Evolutionary conservation across 2,888 invertebrate species (phyloP).

Genomic region (Zhengitettix transpicula): DNA sequence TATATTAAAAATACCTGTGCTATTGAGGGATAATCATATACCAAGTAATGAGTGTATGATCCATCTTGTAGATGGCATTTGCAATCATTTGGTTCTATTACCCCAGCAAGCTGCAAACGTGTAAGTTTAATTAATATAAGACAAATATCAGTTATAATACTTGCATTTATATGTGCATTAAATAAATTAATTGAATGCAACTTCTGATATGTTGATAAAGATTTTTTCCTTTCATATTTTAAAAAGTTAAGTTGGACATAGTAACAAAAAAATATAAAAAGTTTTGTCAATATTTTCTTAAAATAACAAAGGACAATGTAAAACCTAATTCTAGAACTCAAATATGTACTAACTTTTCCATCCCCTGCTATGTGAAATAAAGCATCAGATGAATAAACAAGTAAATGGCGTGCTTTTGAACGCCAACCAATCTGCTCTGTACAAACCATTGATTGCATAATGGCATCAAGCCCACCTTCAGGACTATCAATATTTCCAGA

Average conservation of each 20-base stretch:
- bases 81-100: conserved; percentile 54
- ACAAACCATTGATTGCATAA: neutral
- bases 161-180: too few relatives aligned
- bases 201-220: too few relatives aligned
- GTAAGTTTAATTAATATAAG: too few relatives aligned
- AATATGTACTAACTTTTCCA: neutral
- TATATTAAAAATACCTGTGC: conserved; percentile 28
- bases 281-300: too few relatives aligned
- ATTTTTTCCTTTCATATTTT: too few relatives aligned
- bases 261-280: too few relatives aligned
- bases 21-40: conserved; percentile 66
- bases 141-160: too few relatives aligned
- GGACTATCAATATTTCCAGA: neutral
- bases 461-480: neutral
- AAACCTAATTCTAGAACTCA: too few relatives aligned
- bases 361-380: neutral
- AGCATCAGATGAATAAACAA: neutral
- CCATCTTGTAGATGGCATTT: conserved; percentile 41
- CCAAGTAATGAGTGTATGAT: conserved; percentile 36
- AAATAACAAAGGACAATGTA: too few relatives aligned
- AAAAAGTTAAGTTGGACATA: too few relatives aligned
- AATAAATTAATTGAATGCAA: too few relatives aligned
- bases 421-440: neutral
- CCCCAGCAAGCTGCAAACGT: conserved; percentile 33
- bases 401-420: neutral